Evolutionary conservation across 1,140 invertebrate genomes (phyloP), one percentile per base, ranked within the genome.

Genomic region (Metaphire vulgaris): DNA sequence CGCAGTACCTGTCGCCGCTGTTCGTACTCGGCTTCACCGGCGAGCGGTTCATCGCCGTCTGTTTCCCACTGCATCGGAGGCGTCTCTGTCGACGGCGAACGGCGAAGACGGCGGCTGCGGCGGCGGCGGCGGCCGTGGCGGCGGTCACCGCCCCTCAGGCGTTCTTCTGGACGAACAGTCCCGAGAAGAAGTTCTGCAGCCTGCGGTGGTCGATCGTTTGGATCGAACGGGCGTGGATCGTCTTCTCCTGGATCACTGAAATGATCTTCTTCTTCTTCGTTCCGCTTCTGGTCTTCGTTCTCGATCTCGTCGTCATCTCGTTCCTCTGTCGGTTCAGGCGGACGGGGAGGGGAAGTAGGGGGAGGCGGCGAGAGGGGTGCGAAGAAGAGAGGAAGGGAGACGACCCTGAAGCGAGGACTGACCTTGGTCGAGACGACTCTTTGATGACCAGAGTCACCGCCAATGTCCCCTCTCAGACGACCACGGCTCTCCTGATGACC

Each of bases 21-120:
- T 14, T 33, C 31, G 74, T 75, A 30, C 56, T 75, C 32, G 64
- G 56, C 6, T 75, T 75, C 74, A 75, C 74, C 14, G 65, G 16
- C 1, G 74, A 75, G 30, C 74, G 74, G 21, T 75, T 15, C 66
- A 30, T 75, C 56, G 67, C 28, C 74, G 64, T 67, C 65, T 30
- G 32, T 26, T 68, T 6, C 74, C 74, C 74, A 15, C 66, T 75
- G 0, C 74, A 26, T 30, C 65, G 64, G 33, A 26, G 31, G 14
- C 21, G 29, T 21, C 41, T 56, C 41, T 56, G 41, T 21, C 41
- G 41, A 12, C 6, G 6, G 6, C 41, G 41, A 21, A 21, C 21
- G 41, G 41, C 41, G 41, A 21, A 12, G 6, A 12, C 41, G 6
- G 41, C 6, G 6, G 21, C 6, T 56, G 41, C 21, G 6, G 41